Evolutionary conservation across 2,888 invertebrate genomes (phyloP).

Genomic region (Sesia apiformis): DNA sequence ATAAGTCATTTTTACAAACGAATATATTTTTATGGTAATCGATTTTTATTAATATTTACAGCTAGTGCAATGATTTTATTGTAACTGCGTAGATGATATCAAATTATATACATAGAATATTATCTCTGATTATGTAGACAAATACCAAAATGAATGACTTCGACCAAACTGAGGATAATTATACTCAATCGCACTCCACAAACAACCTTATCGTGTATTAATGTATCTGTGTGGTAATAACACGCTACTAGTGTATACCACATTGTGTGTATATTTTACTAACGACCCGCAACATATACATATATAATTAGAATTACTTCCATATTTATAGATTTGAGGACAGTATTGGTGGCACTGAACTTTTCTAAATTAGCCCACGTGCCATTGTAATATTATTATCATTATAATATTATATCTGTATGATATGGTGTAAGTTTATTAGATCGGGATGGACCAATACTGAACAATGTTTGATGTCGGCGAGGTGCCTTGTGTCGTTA

Average conservation of each 20-base stretch:
- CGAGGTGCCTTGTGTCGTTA: slow-evolving; percentile 50
- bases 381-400: slow-evolving; percentile 30
- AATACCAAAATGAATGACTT: too few relatives aligned
- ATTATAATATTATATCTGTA: slow-evolving; percentile 21
- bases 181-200: too few relatives aligned
- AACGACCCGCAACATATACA: too few relatives aligned
- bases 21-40: slow-evolving; percentile 44
- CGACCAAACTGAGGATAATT: too few relatives aligned
- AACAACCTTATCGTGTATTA: too few relatives aligned
- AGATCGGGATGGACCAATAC: slow-evolving; percentile 55
- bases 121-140: too few relatives aligned
- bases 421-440: slow-evolving; percentile 10
- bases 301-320: too few relatives aligned
- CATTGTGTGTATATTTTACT: too few relatives aligned
- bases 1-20: slow-evolving; percentile 33
- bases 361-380: slow-evolving; percentile 24
- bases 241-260: too few relatives aligned
- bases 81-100: too few relatives aligned
- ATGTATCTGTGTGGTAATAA: too few relatives aligned
- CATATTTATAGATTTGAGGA: background rate
- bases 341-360: background rate
- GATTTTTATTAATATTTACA: slow-evolving; percentile 47
- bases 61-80: slow-evolving; percentile 48
- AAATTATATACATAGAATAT: too few relatives aligned
- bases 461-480: slow-evolving; percentile 25